Evolutionary conservation across 2,888 invertebrate genomes (phyloP).

Genomic region (Poecilus cupreus): DNA sequence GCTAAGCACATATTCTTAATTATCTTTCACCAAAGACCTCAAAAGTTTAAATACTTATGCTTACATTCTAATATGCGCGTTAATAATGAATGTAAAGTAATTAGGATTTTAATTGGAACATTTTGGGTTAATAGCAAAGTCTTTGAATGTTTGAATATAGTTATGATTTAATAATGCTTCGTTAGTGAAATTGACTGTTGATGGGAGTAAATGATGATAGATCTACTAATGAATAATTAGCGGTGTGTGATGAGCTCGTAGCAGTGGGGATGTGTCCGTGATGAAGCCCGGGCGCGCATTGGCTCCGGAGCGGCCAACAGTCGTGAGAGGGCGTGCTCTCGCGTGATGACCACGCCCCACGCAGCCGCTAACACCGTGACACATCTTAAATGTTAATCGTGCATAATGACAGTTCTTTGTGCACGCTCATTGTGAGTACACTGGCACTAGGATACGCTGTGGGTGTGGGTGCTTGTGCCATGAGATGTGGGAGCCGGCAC

Average conservation of each 20-base stretch:
- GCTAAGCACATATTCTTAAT: too few relatives aligned
- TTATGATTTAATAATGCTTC: constrained; percentile 16
- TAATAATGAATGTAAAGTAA: too few relatives aligned
- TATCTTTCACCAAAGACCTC: too few relatives aligned
- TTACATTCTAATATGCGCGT: too few relatives aligned
- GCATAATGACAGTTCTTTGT: constrained; percentile 58
- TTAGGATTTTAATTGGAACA: not conserved
- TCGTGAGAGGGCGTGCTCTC: not conserved
- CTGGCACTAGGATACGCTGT: not conserved
- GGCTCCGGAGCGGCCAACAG: constrained; percentile 35
- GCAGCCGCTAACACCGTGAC: constrained; percentile 28
- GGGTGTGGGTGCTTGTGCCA: too few relatives aligned
- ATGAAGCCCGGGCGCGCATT: not conserved
- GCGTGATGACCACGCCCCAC: not conserved
- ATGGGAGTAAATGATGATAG: not conserved
- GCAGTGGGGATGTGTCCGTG: not conserved
- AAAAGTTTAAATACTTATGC: too few relatives aligned
- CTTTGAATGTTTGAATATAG: not conserved
- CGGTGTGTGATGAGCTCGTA: too few relatives aligned
- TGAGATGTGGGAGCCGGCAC: too few relatives aligned
- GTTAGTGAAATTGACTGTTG: not conserved
- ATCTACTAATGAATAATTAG: constrained; percentile 31
- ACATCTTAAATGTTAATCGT: constrained; percentile 57
- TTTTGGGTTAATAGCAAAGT: not conserved
- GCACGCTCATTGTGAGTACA: constrained; percentile 4